Percentiles rank a stretch among this genome's conserved stretches.
These are phyloP conservation scores for Myiozetetes cayanensis DNA, from an alignment of 2,113 vertebrate genomes.

Conservation along the genomic window DNA sequence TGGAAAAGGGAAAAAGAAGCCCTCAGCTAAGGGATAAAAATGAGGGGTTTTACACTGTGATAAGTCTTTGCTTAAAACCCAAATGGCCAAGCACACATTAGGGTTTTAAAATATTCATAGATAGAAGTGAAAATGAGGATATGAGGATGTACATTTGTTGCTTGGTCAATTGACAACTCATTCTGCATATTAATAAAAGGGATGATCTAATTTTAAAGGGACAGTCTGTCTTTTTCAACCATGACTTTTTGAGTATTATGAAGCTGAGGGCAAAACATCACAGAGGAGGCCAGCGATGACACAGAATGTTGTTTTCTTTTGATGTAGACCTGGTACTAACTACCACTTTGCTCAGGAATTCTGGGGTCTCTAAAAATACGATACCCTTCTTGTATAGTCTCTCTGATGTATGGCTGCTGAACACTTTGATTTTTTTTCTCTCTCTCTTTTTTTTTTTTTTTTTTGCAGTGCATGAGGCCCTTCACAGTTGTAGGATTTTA, in stretches of 20 bases:
- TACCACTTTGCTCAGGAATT: constrained; percentile 71
- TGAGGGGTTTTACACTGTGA: constrained; percentile 79
- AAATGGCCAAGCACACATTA: constrained; percentile 84
- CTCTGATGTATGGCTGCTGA: constrained; percentile 64
- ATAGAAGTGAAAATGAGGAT: constrained; percentile 84
- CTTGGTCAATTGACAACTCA: constrained; percentile 84
- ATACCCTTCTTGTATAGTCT: constrained; percentile 57
- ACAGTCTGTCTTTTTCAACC: constrained; percentile 61
- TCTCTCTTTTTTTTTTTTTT: background rate
- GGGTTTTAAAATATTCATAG: constrained; percentile 95
- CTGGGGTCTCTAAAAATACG: constrained; percentile 49
- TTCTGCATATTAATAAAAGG: constrained; percentile 86
- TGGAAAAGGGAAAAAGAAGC: constrained; percentile 81
- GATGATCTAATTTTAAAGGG: constrained; percentile 80
- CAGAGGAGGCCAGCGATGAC: constrained; percentile 55
- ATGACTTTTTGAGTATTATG: constrained; percentile 67
- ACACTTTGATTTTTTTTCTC: constrained; percentile 40
- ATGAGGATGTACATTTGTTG: constrained; percentile 83
- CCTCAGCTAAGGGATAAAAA: constrained; percentile 85
- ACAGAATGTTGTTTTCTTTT: constrained; percentile 66
- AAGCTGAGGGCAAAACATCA: constrained; percentile 69
- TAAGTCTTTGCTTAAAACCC: constrained; percentile 85
- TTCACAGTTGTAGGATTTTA: constrained; percentile 70
- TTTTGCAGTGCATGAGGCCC: constrained; percentile 32
- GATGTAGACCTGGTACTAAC: constrained; percentile 72